Evolutionary conservation across 2,888 invertebrate genomes (phyloP), one percentile per base, ranked within the genome.

Genomic region (Eupithecia tripunctaria): DNA sequence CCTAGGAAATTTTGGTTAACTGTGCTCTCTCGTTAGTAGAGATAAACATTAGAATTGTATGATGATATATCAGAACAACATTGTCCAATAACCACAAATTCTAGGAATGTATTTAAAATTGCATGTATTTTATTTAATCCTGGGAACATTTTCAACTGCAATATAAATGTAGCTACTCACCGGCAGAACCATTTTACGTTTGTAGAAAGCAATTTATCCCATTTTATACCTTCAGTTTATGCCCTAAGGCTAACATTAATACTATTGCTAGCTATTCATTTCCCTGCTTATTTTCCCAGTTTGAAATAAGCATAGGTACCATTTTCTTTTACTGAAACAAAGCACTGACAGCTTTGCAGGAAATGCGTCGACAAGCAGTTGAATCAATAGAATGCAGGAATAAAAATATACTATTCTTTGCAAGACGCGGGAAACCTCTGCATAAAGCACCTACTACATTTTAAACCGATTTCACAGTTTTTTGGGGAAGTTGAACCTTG

Each of bases 371-470:
- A 64, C 76, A 73, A 73, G 64, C 73, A 80, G 78, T 78, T 72
- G 72, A 73, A 73, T 76, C 70, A 75, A 75, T 29, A 60, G 62
- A 64, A 72, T 65, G 67, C 74, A 60, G 77, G 73, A 79, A 78
- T 75, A 81, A 80, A 41, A 77, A 69, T 74, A 38, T 41, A 62
- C 66, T 68, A 47, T 76, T 82, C 82, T 83, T 82, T 84, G 72
- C 76, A 56, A 77, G 73, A 74, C 78, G 78, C 63, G 72, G 10
- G 77, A 59, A 72, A n/a, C n/a, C n/a, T n/a, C n/a, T n/a, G n/a
- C n/a, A n/a, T n/a, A n/a, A n/a, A 41, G 41, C 41, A 41, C 41
- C 15, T 15, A 10, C 6, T 82, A 82, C 83, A 82, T 80, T 86
- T 86, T 82, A 84, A 82, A 76, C 77, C 66, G 71, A 56, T 29